Evolutionary conservation across 2,888 invertebrate species (phyloP), one percentile per base, ranked within the genome.

Genomic region (Sussaba pulchella): DNA sequence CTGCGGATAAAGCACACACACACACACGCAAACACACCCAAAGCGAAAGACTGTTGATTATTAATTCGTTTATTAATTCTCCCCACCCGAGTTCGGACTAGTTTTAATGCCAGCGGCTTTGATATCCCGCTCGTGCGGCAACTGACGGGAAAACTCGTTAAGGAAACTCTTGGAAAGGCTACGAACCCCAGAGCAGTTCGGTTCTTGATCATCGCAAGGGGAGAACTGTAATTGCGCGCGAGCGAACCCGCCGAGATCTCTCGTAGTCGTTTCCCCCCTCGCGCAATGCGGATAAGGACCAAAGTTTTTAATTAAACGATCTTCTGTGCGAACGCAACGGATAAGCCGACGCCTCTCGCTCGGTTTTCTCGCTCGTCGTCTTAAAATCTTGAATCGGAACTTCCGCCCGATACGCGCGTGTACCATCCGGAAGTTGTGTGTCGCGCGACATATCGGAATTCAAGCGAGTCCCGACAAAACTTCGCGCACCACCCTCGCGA

Each of bases 1-100:
- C 47, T 70, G 47, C 19, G 39, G 10, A 70, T 72, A 19, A 26
- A 57, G 14, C 17, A n/a, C n/a, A n/a, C n/a, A n/a, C 5, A 36
- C 31, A 14, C 31, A 31, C 9, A 1, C 10, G 2, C 5, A 24
- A 52, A 6, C 4, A 41, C 1, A 14, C 4, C 10, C 4, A 31
- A 45, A 24, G 47, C 61, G 63, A 52, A n/a, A 63, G 19, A 21
- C 78, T 72, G 72, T 84, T 83, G 45, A 85, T 84, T 77, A 86
- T 82, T 78, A 88, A 88, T 87, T 82, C 81, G 80, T 72, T 84
- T 82, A 84, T 87, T 86, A 85, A 88, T 85, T 83, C n/a, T n/a
- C n/a, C 79, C 77, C 64, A 85, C 82, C 84, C 83, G 81, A 17
- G 57, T 31, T 31, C 82, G 43, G 79, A 70, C 75, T 73, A 64